Conservation (phyloP, 2,797 vertebrate genomes). For the Darevskia mixta region DNA sequence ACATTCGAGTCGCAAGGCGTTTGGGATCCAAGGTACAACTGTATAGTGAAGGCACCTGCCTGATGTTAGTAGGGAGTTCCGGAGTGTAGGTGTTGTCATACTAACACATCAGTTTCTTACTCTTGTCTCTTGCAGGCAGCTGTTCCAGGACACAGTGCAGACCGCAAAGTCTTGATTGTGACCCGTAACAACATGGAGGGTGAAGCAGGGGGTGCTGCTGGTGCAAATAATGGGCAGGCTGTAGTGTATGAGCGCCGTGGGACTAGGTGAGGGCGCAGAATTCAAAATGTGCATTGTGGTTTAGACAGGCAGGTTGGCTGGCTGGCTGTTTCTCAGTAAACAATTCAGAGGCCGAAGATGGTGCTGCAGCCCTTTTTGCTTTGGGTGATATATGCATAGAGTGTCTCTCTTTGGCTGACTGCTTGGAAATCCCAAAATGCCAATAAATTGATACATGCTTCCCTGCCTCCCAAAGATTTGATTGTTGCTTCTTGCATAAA, state of each 20-base stretch:
- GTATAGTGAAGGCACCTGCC: too few relatives aligned
- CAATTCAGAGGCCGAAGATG: too few relatives aligned
- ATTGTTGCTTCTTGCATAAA: too few relatives aligned
- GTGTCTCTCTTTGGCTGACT: background rate
- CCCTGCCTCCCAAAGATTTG: too few relatives aligned
- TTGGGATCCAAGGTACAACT: too few relatives aligned
- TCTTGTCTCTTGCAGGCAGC: conserved; percentile 56
- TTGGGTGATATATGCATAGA: background rate
- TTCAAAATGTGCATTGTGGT: background rate
- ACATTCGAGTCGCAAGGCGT: too few relatives aligned
- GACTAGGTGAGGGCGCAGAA: conserved; percentile 45
- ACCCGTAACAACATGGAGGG: conserved; percentile 64
- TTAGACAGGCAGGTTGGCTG: accelerated
- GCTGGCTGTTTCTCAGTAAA: background rate
- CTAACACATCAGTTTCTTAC: background rate
- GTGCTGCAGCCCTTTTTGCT: background rate
- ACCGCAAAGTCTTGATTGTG: conserved; percentile 59
- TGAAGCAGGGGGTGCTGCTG: conserved; percentile 47
- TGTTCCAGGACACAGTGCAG: conserved; percentile 61
- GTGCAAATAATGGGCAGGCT: conserved; percentile 50
- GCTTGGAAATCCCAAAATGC: background rate
- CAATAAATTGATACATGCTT: background rate
- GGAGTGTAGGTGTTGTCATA: too few relatives aligned
- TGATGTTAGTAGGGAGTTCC: too few relatives aligned
- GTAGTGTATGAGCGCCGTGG: conserved; percentile 48